Evolutionary conservation across 2,113 vertebrate genomes (phyloP).

Genomic region (Aptenodytes patagonicus): DNA sequence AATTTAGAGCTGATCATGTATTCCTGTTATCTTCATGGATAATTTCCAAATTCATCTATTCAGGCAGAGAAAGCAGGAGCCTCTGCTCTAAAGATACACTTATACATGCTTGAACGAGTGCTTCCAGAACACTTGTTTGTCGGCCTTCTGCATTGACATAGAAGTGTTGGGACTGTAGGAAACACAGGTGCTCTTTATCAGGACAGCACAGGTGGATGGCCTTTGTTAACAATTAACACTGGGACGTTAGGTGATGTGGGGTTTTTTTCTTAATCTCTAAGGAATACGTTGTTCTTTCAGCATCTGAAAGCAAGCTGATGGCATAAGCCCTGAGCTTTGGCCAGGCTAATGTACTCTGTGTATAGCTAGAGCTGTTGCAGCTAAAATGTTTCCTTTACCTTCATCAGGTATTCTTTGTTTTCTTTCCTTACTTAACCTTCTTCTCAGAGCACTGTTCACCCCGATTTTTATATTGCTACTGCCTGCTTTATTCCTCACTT

Average conservation of each 20-base stretch:
- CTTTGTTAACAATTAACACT: neutral
- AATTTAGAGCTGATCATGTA: neutral
- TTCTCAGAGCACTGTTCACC: neutral
- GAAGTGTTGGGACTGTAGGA: rapidly evolving
- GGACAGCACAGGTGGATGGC: neutral
- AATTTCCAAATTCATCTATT: neutral
- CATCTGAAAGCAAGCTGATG: neutral
- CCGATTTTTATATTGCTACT: neutral
- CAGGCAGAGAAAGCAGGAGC: neutral
- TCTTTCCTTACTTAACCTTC: neutral
- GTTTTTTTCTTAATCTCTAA: neutral
- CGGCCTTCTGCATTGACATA: neutral
- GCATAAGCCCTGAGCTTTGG: neutral
- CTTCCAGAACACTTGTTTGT: neutral
- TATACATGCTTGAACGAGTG: neutral
- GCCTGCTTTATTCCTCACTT: neutral
- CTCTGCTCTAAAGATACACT: neutral
- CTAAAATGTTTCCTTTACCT: neutral
- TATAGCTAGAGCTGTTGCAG: neutral
- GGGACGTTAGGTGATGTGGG: neutral
- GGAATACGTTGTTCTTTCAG: neutral
- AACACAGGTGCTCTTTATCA: neutral
- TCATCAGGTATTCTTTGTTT: neutral
- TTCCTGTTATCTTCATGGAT: neutral
- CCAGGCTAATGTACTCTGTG: neutral